These are phyloP conservation scores for Grammomys dolichurus DNA, from an alignment of 2,113 vertebrate species.

Conservation along the genomic window DNA sequence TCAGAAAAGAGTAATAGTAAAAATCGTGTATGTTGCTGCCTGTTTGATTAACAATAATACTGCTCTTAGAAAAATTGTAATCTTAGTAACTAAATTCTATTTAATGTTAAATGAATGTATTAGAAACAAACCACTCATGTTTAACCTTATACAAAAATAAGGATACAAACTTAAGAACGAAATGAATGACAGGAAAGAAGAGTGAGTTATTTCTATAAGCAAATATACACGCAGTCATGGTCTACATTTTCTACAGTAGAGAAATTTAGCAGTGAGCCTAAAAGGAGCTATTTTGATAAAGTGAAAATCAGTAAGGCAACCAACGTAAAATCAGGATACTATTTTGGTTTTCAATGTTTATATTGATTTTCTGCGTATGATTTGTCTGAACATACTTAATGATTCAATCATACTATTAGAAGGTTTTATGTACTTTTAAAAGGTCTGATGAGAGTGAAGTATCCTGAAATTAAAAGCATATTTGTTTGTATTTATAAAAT, in stretches of 20 bases:
- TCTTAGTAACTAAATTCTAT: not conserved
- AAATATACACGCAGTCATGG: not conserved
- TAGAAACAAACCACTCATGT: not conserved
- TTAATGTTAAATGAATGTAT: not conserved
- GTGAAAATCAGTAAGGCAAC: not conserved
- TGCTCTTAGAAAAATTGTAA: not conserved
- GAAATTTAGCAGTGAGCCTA: no score
- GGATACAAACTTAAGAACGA: not conserved
- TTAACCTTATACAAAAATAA: not conserved
- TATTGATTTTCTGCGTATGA: not conserved
- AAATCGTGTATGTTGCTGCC: not conserved
- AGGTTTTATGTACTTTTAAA: not conserved
- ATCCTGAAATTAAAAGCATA: not conserved
- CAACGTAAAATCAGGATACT: not conserved
- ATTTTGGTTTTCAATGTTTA: not conserved
- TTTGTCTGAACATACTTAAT: not conserved
- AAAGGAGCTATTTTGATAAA: not conserved
- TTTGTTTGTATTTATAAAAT: not conserved
- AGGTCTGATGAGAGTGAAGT: not conserved
- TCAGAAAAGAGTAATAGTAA: not conserved
- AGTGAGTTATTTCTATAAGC: not conserved
- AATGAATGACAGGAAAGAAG: not conserved
- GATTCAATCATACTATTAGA: not conserved
- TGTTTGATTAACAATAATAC: not conserved
- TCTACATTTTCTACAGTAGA: not conserved